Evolutionary conservation across 2,888 invertebrate genomes (phyloP).

Genomic region (Itoplectis maculator): DNA sequence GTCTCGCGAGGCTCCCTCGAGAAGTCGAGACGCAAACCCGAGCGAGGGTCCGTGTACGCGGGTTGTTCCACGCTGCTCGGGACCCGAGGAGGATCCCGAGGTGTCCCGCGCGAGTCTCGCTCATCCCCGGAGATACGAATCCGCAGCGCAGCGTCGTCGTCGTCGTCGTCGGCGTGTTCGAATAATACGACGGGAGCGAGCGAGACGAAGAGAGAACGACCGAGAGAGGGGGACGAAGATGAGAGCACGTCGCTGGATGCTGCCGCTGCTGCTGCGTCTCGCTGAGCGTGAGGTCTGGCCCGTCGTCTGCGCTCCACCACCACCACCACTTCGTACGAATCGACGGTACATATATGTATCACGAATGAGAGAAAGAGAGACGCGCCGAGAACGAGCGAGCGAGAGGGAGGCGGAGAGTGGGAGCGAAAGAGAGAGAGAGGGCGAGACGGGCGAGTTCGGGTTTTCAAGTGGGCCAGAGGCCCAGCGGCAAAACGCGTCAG

Average conservation of each 20-base stretch:
- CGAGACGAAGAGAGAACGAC: not conserved
- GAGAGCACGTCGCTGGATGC: not conserved
- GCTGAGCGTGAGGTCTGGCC: slow-evolving; percentile 40
- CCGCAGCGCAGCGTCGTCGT: too few species aligned
- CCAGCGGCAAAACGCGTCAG: slow-evolving; percentile 78
- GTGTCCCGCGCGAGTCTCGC: slow-evolving; percentile 36
- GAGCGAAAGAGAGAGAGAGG: slow-evolving; percentile 29
- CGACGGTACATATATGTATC: slow-evolving; percentile 43
- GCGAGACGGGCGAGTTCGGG: slow-evolving; percentile 29
- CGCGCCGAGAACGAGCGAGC: too few species aligned
- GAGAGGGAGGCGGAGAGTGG: slow-evolving; percentile 1
- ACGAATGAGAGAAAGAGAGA: not conserved
- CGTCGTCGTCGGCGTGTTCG: too few species aligned
- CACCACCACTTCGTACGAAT: slow-evolving; percentile 21
- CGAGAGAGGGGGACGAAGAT: slow-evolving; percentile 29
- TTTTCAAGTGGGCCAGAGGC: slow-evolving; percentile 79
- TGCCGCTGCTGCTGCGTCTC: slow-evolving; percentile 7
- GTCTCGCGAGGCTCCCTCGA: too few species aligned
- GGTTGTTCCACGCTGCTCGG: slow-evolving; percentile 40
- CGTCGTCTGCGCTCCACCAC: slow-evolving; percentile 21
- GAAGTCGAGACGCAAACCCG: not conserved
- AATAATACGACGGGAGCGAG: slow-evolving; percentile 22
- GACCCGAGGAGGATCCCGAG: slow-evolving; percentile 17
- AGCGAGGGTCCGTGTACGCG: slow-evolving; percentile 19
- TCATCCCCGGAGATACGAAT: slow-evolving; percentile 47